Percentiles rank a stretch among this genome's conserved stretches.
These are phyloP conservation scores for Anodontia alba DNA, from an alignment of 2,888 invertebrate species.

Conservation along the genomic window DNA sequence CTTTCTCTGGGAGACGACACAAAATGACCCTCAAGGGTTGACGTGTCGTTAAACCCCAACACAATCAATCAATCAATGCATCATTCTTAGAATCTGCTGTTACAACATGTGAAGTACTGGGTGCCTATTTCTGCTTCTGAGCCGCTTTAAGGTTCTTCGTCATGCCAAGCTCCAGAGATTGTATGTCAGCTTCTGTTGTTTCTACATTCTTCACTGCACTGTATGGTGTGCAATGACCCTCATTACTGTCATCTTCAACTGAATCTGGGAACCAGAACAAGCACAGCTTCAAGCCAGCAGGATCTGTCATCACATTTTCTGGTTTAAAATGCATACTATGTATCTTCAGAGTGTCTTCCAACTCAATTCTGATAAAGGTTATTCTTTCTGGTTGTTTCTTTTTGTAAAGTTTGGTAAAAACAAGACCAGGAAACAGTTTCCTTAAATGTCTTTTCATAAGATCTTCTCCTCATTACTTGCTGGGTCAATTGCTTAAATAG, in stretches of 20 bases:
- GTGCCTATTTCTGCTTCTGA: no score
- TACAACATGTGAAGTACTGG: no score
- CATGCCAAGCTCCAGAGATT: neutral
- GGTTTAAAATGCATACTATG: conserved; percentile 16
- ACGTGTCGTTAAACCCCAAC: no score
- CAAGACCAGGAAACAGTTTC: conserved; percentile 33
- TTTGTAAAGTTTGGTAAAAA: conserved; percentile 25
- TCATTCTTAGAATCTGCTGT: no score
- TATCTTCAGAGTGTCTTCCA: conserved; percentile 23
- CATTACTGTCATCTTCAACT: conserved; percentile 4
- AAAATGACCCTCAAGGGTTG: no score
- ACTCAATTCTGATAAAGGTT: conserved; percentile 16
- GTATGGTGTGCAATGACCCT: conserved; percentile 17
- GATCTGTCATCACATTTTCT: conserved; percentile 22
- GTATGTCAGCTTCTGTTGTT: conserved; percentile 26
- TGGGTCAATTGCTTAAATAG: no score
- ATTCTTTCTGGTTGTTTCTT: conserved; percentile 22
- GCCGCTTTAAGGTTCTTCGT: no score
- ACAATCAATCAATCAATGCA: no score
- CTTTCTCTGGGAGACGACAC: no score
- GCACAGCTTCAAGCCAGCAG: neutral
- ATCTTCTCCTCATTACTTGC: no score
- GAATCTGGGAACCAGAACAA: conserved; percentile 30
- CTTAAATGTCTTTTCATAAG: conserved; percentile 19
- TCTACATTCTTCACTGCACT: conserved; percentile 3